A percentile compares a stretch with the other conserved stretches of the same genome.
Evolutionary conservation across 1,140 invertebrate species (phyloP).

Genomic region (Drosophila willistoni): DNA sequence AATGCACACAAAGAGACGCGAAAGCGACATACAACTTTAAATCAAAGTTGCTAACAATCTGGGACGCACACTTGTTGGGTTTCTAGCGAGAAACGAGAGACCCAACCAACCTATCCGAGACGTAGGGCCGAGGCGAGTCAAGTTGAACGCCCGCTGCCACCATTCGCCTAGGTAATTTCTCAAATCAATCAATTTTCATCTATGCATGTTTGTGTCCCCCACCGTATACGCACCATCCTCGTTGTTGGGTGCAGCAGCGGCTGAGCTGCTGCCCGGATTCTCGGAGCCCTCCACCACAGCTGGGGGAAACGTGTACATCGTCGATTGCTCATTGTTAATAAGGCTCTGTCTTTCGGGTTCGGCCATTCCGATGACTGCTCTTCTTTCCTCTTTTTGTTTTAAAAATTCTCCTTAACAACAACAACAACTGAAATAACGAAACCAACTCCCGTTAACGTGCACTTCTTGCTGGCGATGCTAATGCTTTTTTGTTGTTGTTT

Average conservation of each 20-base stretch:
- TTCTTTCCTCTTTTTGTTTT: slow-evolving; percentile 19
- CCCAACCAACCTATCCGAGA: slow-evolving; percentile 8
- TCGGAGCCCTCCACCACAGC: slow-evolving; percentile 57
- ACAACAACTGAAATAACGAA: slow-evolving; percentile 15
- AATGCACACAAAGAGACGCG: slow-evolving; percentile 26
- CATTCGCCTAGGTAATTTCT: slow-evolving; percentile 11
- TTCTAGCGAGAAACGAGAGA: slow-evolving; percentile 49
- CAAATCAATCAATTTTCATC: slow-evolving; percentile 17
- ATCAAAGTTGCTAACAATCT: slow-evolving; percentile 56
- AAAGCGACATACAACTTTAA: slow-evolving; percentile 47
- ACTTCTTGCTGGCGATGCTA: slow-evolving; percentile 32
- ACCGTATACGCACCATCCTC: slow-evolving; percentile 63
- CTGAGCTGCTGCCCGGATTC: slow-evolving; percentile 58
- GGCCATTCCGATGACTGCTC: slow-evolving; percentile 46
- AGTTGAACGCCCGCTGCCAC: slow-evolving; percentile 55
- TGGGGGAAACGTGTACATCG: slow-evolving; percentile 47
- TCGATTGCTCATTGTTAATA: slow-evolving; percentile 62
- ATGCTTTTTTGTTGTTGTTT: slow-evolving; percentile 14
- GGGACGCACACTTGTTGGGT: slow-evolving; percentile 74
- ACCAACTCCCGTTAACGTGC: slow-evolving; percentile 29
- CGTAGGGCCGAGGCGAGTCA: slow-evolving; percentile 24
- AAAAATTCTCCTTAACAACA: slow-evolving; percentile 58
- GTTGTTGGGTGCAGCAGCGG: slow-evolving; percentile 45
- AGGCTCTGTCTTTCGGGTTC: slow-evolving; percentile 72
- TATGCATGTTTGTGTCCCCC: not conserved